Evolutionary conservation across 2,888 invertebrate species (phyloP), one percentile per base, ranked within the genome.

Genomic region (Clepsis dumicolana): DNA sequence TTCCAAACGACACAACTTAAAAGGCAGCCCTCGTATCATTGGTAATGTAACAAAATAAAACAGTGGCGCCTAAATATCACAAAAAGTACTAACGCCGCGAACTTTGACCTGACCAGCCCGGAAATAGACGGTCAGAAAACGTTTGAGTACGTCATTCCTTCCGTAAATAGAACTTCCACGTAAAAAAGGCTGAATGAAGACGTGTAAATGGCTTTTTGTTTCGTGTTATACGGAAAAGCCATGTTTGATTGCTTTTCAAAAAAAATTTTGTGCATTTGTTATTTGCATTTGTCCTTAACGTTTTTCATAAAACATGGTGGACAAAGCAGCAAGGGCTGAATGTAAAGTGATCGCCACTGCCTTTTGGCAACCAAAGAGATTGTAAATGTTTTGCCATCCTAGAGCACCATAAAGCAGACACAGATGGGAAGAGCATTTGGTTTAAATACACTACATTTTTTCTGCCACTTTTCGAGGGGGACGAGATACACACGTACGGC

Each of bases 61-160:
- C 21, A 18, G 18, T 18, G 44, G 44, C 44, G 44, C 8, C 21
- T 12, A 21, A 48, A 48, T 48, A 48, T 21, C 48, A 48, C 21
- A 21, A 48, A 53, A 54, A 50, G 7, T 52, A 48, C 21, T 4
- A 0, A n/a, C 41, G 12, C 12, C 18, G 48, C 12, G 4, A 48
- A 48, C 21, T 48, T 48, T 12, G 2, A 48, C 48, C 21, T 48
- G 48, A 4, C 1, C 48, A 18, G 48, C 21, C 48, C 52, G 25
- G 7, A 25, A 52, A 25, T 52, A 52, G 25, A 25, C 25, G 5
- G 25, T 52, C 25, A 52, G 52, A 10, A 54, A 29, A 16, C 54
- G 32, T 4, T 32, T 32, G 27, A 32, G 27, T 29, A 54, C 29
- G 54, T 29, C 32, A 18, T 29, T 18, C 54, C 32, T 54, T 54